A percentile compares a stretch with the other conserved stretches of the same genome.
Conservation (phyloP, 2,113 vertebrate genomes). For the Junco hyemalis region DNA sequence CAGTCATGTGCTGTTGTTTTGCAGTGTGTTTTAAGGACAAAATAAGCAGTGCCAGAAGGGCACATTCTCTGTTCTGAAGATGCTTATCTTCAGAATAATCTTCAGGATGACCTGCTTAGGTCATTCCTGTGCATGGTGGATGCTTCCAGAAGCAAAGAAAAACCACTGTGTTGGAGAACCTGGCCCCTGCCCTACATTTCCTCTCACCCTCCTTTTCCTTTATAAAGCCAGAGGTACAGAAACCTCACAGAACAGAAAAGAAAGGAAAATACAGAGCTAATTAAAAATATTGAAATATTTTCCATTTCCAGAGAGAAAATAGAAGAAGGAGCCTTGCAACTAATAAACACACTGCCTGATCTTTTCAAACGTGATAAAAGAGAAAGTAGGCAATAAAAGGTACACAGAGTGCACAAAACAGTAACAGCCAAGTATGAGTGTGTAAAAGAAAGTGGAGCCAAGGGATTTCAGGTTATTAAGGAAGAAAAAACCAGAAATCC, state of each 20-base stretch:
- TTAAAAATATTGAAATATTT: neutral
- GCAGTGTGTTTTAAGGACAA: neutral
- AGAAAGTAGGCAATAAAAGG: neutral
- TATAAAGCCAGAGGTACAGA: neutral
- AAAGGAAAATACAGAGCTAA: neutral
- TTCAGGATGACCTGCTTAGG: too few species aligned
- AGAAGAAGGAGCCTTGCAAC: neutral
- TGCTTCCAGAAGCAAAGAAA: neutral
- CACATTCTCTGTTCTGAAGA: neutral
- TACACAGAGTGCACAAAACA: neutral
- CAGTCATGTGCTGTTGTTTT: neutral
- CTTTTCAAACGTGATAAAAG: neutral
- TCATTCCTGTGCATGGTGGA: rapidly evolving
- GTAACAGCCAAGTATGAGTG: neutral
- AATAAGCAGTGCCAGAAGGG: too few species aligned
- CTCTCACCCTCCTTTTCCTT: neutral
- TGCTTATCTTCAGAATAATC: too few species aligned
- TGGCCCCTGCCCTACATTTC: neutral
- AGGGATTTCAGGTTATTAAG: neutral
- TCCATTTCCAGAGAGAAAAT: neutral
- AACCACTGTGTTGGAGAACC: neutral
- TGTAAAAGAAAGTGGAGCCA: neutral
- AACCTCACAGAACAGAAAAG: neutral
- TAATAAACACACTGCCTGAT: neutral
- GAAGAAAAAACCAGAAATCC: neutral